Evolutionary conservation across 2,888 invertebrate genomes (phyloP).

Genomic region (Hesperia comma): DNA sequence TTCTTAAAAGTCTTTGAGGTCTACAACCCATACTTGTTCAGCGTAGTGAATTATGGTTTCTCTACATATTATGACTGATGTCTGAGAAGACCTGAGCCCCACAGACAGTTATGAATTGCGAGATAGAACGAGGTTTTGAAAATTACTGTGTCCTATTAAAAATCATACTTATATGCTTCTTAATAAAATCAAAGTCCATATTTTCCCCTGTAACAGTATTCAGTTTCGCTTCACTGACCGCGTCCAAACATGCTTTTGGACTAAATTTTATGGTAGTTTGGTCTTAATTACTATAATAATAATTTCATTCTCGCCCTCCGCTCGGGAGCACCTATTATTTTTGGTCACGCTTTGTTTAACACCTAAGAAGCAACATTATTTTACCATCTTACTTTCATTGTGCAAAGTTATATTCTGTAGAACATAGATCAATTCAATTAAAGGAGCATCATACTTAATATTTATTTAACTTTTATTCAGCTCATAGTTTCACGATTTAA

Average conservation of each 20-base stretch:
- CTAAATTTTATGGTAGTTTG: conserved; percentile 69
- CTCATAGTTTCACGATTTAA: too few species aligned
- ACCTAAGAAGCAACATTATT: conserved; percentile 65
- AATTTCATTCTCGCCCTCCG: conserved; percentile 61
- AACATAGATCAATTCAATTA: neutral
- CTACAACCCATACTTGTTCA: too few species aligned
- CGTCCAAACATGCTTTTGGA: conserved; percentile 62
- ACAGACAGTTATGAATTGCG: too few species aligned
- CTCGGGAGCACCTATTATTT: conserved; percentile 61
- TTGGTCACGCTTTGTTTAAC: conserved; percentile 69
- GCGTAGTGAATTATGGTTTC: too few species aligned
- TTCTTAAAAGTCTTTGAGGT: too few species aligned
- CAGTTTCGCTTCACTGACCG: conserved; percentile 45
- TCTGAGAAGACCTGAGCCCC: too few species aligned
- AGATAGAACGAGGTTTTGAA: too few species aligned
- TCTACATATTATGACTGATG: too few species aligned
- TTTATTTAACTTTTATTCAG: conserved; percentile 29
- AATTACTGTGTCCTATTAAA: too few species aligned
- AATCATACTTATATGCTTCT: too few species aligned
- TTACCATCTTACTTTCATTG: conserved; percentile 62
- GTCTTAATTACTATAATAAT: conserved; percentile 71
- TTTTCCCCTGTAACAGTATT: neutral
- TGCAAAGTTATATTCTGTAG: conserved; percentile 56
- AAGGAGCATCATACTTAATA: conserved; percentile 37
- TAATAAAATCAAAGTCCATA: neutral